Percentiles rank a stretch among this genome's conserved stretches.
Conservation (phyloP, 2,113 vertebrate genomes). For the Callithrix jacchus region DNA sequence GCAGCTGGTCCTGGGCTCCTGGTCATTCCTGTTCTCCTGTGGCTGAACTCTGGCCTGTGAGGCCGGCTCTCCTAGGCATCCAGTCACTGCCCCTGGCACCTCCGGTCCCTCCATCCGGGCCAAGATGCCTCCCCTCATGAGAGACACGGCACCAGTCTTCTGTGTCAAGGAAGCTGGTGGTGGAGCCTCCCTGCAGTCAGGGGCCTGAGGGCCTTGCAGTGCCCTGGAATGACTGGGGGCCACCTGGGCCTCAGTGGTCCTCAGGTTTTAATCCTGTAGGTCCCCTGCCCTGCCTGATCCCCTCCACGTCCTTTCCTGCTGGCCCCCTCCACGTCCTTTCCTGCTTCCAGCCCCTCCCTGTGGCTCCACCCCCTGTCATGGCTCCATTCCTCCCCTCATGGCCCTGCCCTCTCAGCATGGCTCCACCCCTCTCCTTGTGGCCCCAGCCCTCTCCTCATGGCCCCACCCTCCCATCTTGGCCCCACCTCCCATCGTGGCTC, state of each 20-base stretch:
- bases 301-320: background rate
- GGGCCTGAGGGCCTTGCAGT: background rate
- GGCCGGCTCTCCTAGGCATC: rapidly evolving
- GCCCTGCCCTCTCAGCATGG: background rate
- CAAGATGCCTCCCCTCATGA: background rate
- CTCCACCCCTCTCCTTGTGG: background rate
- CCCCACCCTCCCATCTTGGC: background rate
- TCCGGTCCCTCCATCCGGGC: background rate
- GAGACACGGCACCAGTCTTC: background rate
- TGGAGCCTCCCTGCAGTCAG: rapidly evolving
- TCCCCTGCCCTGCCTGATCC: background rate
- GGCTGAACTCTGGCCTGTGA: background rate
- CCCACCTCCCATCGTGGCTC: background rate
- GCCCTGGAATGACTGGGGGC: too few relatives aligned
- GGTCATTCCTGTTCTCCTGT: background rate
- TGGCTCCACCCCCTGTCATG: background rate
- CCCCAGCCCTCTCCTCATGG: background rate
- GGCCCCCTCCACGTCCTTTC: background rate
- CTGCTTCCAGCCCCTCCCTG: background rate
- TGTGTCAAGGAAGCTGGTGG: background rate
- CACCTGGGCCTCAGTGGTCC: background rate
- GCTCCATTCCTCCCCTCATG: background rate
- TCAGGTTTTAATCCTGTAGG: background rate
- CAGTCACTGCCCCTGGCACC: background rate
- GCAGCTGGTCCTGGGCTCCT: rapidly evolving